Base-by-base conservation (phyloP, 2,888 invertebrate species). In the Lamellibrachia satsuma region DNA sequence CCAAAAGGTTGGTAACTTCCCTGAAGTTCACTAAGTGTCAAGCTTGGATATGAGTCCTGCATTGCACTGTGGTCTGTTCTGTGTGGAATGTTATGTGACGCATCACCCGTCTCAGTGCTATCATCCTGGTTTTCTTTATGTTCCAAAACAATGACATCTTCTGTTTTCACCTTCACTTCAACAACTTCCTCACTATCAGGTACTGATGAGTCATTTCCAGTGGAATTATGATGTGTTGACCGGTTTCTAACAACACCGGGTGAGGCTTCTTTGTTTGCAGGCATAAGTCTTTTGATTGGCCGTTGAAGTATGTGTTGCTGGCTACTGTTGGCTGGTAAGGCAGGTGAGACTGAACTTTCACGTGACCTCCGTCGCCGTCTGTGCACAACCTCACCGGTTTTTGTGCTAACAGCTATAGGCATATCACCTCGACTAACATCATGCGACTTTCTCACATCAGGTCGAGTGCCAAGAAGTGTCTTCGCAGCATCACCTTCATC, bases 101-200 rank as follows among this genome's bases (percentile, higher is more conserved):
- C 22, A 22, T 75, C 75, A 75, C 22, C 75, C 75, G n/a, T 75
- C 75, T 75, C 75, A 22, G 75, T 75, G 15, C 75, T 22, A 15
- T 75, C 4, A 22, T 39, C 1, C 39, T 75, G 22, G n/a, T 75
- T 75, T 15, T 75, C 75, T 11, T 75, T 75, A 22, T 75, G 75
- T 75, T 75, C 75, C n/a, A 75, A 75, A 75, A 75, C 75, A 22
- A 75, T 75, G 15, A 75, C 75, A 75, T 75, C 75, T 11, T 75
- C 75, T 75, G 75, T 75, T 75, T 75, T 75, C 75, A 75, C 75
- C n/a, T 75, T 75, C 75, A 75, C 75, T 75, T 75, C 75, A 75
- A 75, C 75, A 75, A 75, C 75, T 3, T 75, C 75, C 15, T 75
- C 75, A 75, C n/a, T 22, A 75, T 75, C n/a, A 22, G 75, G 75